Conservation (phyloP, 2,797 vertebrate genomes). For the Varecia variegata region DNA sequence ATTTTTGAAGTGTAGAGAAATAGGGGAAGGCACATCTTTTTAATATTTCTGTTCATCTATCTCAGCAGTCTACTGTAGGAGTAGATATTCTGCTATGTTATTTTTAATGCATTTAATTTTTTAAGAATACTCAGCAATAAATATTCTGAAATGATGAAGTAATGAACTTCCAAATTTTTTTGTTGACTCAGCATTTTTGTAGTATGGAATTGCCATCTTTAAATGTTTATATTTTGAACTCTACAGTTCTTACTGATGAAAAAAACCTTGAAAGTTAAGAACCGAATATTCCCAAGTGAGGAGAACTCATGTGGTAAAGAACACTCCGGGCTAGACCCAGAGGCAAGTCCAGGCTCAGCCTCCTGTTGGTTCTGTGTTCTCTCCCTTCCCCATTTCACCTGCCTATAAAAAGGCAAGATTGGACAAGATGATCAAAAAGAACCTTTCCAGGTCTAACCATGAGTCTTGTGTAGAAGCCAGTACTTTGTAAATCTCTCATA, state of each 20-base stretch:
- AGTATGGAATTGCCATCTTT: background rate
- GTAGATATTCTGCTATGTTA: background rate
- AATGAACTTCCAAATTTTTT: background rate
- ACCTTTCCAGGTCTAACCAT: background rate
- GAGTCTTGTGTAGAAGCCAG: background rate
- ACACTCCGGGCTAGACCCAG: background rate
- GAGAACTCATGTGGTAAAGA: background rate
- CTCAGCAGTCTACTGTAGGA: background rate
- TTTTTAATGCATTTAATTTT: slow-evolving; percentile 37
- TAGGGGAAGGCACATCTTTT: background rate
- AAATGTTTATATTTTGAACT: background rate
- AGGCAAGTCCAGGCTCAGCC: background rate
- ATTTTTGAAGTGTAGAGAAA: background rate
- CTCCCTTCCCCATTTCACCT: background rate
- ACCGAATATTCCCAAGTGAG: background rate
- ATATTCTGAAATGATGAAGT: slow-evolving; percentile 40
- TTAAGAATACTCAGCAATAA: slow-evolving; percentile 34
- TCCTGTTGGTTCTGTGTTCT: background rate
- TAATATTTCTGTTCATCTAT: background rate
- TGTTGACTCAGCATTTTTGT: background rate
- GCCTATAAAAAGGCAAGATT: background rate
- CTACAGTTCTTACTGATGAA: background rate
- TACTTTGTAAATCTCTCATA: background rate
- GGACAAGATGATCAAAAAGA: background rate
- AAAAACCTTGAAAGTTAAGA: background rate